Evolutionary conservation across 2,888 invertebrate species (phyloP).

Genomic region (Odontothrips loti): DNA sequence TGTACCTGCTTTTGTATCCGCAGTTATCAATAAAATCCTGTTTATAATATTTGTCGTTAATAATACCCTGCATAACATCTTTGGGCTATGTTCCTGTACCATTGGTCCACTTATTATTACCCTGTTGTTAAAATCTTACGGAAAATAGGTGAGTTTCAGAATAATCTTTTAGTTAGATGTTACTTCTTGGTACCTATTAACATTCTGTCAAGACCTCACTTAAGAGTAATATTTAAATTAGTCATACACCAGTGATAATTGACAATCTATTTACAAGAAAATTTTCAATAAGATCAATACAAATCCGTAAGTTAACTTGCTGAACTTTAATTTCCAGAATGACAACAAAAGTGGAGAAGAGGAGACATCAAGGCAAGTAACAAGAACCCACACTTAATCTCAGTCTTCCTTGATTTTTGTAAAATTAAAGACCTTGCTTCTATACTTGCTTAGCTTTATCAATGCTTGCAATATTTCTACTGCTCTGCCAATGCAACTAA

Average conservation of each 20-base stretch:
- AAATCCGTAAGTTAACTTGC: no score
- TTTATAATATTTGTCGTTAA: not conserved
- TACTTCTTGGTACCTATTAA: no score
- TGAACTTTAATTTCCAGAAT: not conserved
- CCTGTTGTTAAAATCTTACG: no score
- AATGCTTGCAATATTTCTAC: not conserved
- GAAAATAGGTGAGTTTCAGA: no score
- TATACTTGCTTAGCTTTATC: not conserved
- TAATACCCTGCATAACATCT: not conserved
- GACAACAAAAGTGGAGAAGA: not conserved
- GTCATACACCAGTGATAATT: no score
- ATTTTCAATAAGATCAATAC: no score
- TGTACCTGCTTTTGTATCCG: conserved; percentile 19
- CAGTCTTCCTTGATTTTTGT: not conserved
- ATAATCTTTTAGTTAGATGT: no score
- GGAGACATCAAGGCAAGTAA: not conserved
- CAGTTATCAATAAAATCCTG: conserved; percentile 12
- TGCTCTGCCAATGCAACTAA: not conserved
- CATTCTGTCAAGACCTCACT: no score
- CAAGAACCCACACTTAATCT: no score
- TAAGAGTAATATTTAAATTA: no score
- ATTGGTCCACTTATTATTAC: no score
- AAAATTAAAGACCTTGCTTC: not conserved
- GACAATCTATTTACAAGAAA: no score
- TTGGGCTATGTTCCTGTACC: not conserved